A percentile compares a stretch with the other conserved stretches of the same genome.
Conservation (phyloP, 2,888 invertebrate species). For the Masnerella sp. region DNA sequence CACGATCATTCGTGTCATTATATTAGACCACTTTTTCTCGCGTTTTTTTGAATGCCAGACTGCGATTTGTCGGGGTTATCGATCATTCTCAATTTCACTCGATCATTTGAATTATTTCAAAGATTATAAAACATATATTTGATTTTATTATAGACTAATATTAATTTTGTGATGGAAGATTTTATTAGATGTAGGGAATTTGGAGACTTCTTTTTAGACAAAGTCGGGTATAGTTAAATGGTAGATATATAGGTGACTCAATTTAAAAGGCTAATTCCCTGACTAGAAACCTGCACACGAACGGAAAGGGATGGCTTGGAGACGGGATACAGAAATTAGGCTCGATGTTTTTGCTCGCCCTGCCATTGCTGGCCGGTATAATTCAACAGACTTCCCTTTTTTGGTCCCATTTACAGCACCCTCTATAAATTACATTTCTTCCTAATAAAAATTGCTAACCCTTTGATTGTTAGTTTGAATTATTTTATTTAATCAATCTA, state of each 20-base stretch:
- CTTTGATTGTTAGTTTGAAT: slow-evolving; percentile 5
- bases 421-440: slow-evolving; percentile 39
- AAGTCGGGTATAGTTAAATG: no score
- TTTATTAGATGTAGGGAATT: no score
- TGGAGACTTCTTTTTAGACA: slow-evolving; percentile 44
- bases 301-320: slow-evolving; percentile 27
- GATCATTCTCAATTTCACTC: slow-evolving; percentile 25
- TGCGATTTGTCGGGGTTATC: slow-evolving; percentile 26
- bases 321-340: slow-evolving; percentile 69
- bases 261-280: slow-evolving; percentile 77
- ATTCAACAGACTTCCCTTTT: slow-evolving; percentile 65
- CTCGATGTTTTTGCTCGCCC: slow-evolving; percentile 67
- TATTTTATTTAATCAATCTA: no score
- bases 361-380: slow-evolving; percentile 66
- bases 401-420: slow-evolving; percentile 40
- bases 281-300: slow-evolving; percentile 57
- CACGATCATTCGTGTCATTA: slow-evolving; percentile 43
- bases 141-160: no score
- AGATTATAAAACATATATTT: no score
- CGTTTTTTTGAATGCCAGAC: background rate
- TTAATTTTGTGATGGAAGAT: no score
- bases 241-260: slow-evolving; percentile 71
- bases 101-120: no score
- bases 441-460: slow-evolving; percentile 14
- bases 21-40: slow-evolving; percentile 38